Evolutionary conservation across 2,113 vertebrate genomes (phyloP).

Genomic region (Odontesthes bonariensis): DNA sequence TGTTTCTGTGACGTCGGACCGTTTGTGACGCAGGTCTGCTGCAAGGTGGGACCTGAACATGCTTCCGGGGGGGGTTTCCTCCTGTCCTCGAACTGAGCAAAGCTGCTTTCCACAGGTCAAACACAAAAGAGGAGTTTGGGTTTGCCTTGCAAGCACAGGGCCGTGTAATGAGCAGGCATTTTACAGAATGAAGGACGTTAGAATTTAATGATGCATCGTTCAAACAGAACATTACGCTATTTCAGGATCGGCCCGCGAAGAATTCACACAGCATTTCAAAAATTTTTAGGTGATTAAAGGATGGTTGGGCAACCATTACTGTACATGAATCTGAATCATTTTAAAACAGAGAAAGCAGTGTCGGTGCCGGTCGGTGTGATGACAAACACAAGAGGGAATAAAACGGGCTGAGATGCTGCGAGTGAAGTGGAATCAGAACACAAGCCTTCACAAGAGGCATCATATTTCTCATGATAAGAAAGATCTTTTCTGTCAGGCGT

Average conservation of each 20-base stretch:
- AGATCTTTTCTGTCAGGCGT: neutral
- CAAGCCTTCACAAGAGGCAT: neutral
- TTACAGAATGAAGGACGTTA: constrained; percentile 3
- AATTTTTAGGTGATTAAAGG: neutral
- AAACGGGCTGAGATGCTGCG: neutral
- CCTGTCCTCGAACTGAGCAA: constrained; percentile 21
- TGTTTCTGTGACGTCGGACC: neutral
- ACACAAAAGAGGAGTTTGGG: constrained; percentile 9
- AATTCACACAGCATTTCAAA: neutral
- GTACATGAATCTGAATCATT: neutral
- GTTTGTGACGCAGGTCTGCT: constrained; percentile 11
- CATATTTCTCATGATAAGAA: neutral
- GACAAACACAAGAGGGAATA: neutral
- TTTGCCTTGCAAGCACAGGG: constrained; percentile 2
- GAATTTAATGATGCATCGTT: constrained; percentile 9
- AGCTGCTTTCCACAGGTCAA: constrained; percentile 6
- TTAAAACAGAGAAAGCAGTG: too few relatives aligned
- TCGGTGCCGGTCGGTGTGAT: neutral
- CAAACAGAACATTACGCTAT: constrained; percentile 1
- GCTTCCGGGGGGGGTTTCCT: constrained; percentile 3
- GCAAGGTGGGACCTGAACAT: constrained; percentile 29
- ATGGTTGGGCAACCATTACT: constrained; percentile 3
- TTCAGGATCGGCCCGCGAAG: neutral
- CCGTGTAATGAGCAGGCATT: neutral
- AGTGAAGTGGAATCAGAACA: neutral